A percentile compares a stretch with the other conserved stretches of the same genome.
Conservation (phyloP, 2,113 vertebrate species). For the Psilopsiagon aymara region DNA sequence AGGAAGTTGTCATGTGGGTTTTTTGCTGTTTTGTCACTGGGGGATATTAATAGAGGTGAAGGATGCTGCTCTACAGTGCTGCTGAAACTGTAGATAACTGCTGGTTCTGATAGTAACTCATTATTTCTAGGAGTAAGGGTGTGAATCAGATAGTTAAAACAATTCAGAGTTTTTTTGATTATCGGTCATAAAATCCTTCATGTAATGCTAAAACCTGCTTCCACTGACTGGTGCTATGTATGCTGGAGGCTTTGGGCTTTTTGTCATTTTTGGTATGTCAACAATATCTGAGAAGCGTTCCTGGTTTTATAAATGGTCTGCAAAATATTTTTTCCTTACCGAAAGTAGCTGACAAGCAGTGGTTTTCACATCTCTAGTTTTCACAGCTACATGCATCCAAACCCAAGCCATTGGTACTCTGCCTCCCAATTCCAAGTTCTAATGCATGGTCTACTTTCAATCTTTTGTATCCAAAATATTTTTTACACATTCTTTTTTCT, state of each 20-base stretch:
- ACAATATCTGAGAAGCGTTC: neutral
- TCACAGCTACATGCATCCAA: neutral
- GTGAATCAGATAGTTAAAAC: constrained; percentile 50
- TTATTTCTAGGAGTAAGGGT: constrained; percentile 57
- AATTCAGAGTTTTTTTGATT: neutral
- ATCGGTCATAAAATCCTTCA: constrained; percentile 22
- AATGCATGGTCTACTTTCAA: neutral
- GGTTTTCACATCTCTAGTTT: neutral
- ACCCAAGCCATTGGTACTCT: neutral
- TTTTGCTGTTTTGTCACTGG: constrained; percentile 35
- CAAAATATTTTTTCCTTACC: neutral
- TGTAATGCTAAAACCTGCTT: neutral
- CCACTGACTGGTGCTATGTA: neutral
- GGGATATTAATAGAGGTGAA: constrained; percentile 35
- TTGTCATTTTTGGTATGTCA: neutral
- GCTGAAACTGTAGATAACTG: constrained; percentile 31
- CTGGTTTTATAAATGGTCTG: neutral
- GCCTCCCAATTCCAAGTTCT: neutral
- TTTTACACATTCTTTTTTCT: neutral
- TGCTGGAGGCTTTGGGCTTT: neutral
- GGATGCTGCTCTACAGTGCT: neutral
- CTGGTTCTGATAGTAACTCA: constrained; percentile 37
- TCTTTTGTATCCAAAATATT: neutral
- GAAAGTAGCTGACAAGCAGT: neutral
- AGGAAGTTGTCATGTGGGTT: neutral